Percentiles rank a stretch among this genome's conserved stretches.
Conservation (phyloP, 2,797 vertebrate genomes). For the Dallia pectoralis region DNA sequence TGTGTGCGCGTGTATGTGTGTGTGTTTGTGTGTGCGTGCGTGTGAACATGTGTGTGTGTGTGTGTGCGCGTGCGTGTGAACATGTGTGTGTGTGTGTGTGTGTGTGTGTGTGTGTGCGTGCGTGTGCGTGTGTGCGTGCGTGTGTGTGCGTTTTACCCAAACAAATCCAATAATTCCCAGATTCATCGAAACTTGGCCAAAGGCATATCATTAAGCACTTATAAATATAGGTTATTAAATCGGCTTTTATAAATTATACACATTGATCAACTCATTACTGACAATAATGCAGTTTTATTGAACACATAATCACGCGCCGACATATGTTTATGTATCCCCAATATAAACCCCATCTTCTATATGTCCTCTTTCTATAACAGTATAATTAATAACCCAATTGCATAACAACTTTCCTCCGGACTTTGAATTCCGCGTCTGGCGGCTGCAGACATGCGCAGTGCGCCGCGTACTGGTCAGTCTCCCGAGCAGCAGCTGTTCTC, state of each 20-base stretch:
- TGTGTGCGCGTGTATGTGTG: constrained; percentile 27
- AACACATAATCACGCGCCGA: not conserved
- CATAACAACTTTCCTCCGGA: constrained; percentile 22
- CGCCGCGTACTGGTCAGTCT: constrained; percentile 83
- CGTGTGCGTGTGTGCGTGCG: not conserved
- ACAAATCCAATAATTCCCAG: not conserved
- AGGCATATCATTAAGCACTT: not conserved
- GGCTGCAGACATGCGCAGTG: constrained; percentile 82
- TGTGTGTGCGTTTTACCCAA: not conserved
- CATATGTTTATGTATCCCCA: not conserved
- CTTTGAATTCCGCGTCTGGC: constrained; percentile 14
- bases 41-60: constrained; percentile 30
- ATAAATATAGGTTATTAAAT: no score
- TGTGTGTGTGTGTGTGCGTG: constrained; percentile 24
- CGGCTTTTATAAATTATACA: no score
- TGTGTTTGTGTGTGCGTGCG: constrained; percentile 9
- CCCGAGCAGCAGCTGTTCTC: constrained; percentile 94
- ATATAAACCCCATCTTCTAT: not conserved
- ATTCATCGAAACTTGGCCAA: not conserved
- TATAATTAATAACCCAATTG: constrained; percentile 24
- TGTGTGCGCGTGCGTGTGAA: constrained; percentile 18
- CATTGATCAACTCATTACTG: not conserved
- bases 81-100: constrained; percentile 22
- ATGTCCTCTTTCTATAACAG: not conserved
- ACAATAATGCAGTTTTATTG: not conserved